Evolutionary conservation across 2,888 invertebrate species (phyloP).

Genomic region (Amiota mariae): DNA sequence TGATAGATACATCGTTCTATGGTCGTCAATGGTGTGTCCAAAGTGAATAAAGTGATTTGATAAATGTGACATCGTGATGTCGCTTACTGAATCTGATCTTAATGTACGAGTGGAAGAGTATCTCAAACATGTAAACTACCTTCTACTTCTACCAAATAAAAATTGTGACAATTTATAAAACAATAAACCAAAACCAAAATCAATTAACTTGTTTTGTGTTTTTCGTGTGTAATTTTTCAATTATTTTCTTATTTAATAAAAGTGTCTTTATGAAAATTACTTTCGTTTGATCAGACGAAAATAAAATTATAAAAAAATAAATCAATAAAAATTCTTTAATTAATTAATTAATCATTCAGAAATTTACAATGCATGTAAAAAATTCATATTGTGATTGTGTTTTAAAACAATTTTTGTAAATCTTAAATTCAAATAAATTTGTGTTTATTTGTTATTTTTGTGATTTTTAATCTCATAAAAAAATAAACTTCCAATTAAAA

Average conservation of each 20-base stretch:
- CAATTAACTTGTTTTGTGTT: slow-evolving; percentile 18
- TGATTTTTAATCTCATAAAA: too few relatives aligned
- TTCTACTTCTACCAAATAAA: too few relatives aligned
- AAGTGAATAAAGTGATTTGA: slow-evolving; percentile 17
- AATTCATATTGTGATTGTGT: slow-evolving; percentile 48
- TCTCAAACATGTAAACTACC: background rate
- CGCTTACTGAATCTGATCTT: slow-evolving; percentile 1
- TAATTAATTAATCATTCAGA: slow-evolving; percentile 23
- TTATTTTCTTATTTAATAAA: too few relatives aligned
- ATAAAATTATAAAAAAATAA: too few relatives aligned
- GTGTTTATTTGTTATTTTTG: too few relatives aligned
- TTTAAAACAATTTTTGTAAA: background rate
- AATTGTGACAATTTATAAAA: too few relatives aligned
- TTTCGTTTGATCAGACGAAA: too few relatives aligned
- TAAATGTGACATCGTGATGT: slow-evolving; percentile 11
- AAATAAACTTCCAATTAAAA: too few relatives aligned
- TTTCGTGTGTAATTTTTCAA: slow-evolving; percentile 1
- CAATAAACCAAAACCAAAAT: too few relatives aligned
- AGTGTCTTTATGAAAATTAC: too few relatives aligned
- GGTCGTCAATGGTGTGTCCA: background rate
- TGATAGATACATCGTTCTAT: slow-evolving; percentile 13
- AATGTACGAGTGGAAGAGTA: background rate
- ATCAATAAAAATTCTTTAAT: slow-evolving; percentile 12
- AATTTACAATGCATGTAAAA: background rate
- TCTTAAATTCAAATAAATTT: too few relatives aligned